Evolutionary conservation across 2,888 invertebrate species (phyloP), one percentile per base, ranked within the genome.

Genomic region (Xanthia togata): DNA sequence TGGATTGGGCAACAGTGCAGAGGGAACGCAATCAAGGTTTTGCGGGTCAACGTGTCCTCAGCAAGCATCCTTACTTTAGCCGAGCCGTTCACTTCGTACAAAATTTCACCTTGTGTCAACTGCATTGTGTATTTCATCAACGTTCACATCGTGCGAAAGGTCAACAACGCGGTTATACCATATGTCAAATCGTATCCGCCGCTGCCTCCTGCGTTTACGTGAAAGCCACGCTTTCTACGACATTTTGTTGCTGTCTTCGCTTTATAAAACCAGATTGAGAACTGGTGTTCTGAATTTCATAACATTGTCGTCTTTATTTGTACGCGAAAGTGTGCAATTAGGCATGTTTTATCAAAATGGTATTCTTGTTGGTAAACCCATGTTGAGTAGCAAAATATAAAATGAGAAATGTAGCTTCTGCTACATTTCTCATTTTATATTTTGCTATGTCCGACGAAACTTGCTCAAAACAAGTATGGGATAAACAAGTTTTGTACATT

Each of bases 81-180:
- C 87, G 88, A 90, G 92, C 94, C 95, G 88, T 94, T 95, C 95
- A 95, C 95, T 95, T 90, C 83, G 90, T 92, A 90, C 91, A 89
- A 92, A 94, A 95, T 94, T 94, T 95, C 93, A 95, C 95, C 95
- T 95, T 95, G 95, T 92, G 91, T 91, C 92, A 92, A 92, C 92
- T 90, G 90, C 90, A 91, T 90, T 92, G 92, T 91, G 89, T 92
- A 90, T 92, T 92, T 91, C 92, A 90, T 91, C 92, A 91, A 90
- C 90, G 90, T 90, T 90, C 89, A 89, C 89, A 87, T 84, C 87
- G 90, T 87, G 87, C 88, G 85, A 91, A 92, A 91, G 92, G 92
- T 92, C 91, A 90, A 89, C 90, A 89, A 84, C 81, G 88, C 83
- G 79, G 80, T 89, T 88, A 87, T 86, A 87, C 87, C 89, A 89